Evolutionary conservation across 2,888 invertebrate species (phyloP).

Genomic region (Drosophila lacicola): DNA sequence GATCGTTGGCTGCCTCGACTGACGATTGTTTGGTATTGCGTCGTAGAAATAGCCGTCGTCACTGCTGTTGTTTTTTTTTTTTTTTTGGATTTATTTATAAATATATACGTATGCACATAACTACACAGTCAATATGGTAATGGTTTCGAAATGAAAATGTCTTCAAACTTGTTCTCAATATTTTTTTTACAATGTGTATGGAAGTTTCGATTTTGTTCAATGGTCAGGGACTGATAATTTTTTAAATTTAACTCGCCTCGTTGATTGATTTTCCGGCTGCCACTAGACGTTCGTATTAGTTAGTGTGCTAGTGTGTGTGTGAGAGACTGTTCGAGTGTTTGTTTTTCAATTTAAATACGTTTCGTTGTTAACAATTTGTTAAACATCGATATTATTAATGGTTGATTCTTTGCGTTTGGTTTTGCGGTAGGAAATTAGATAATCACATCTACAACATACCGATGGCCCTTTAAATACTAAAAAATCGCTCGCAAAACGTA

Average conservation of each 20-base stretch:
- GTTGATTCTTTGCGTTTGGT: background rate
- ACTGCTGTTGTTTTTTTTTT: conserved; percentile 15
- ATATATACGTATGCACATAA: conserved; percentile 27
- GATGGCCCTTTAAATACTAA: background rate
- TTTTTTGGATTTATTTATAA: conserved; percentile 10
- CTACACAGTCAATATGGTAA: conserved; percentile 19
- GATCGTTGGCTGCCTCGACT: conserved; percentile 21
- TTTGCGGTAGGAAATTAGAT: conserved; percentile 44
- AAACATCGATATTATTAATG: conserved; percentile 45
- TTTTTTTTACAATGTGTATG: conserved; percentile 28
- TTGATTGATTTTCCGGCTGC: conserved; percentile 41
- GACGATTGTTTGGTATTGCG: conserved; percentile 45
- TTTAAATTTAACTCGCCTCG: conserved; percentile 31
- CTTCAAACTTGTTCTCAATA: conserved; percentile 9
- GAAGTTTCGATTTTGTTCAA: conserved; percentile 32
- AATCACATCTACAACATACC: conserved; percentile 34
- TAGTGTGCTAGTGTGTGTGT: conserved; percentile 4
- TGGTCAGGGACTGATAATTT: conserved; percentile 38
- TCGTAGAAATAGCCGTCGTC: conserved; percentile 45
- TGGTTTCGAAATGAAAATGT: conserved; percentile 22
- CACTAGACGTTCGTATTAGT: conserved; percentile 21
- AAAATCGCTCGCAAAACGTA: background rate
- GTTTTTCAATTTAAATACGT: conserved; percentile 14
- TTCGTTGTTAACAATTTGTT: conserved; percentile 24
- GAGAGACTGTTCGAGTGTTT: background rate